phyloP scores from a whole-genome alignment of 2,797 vertebrate species.

The Sebastolobus alascanus region DNA sequence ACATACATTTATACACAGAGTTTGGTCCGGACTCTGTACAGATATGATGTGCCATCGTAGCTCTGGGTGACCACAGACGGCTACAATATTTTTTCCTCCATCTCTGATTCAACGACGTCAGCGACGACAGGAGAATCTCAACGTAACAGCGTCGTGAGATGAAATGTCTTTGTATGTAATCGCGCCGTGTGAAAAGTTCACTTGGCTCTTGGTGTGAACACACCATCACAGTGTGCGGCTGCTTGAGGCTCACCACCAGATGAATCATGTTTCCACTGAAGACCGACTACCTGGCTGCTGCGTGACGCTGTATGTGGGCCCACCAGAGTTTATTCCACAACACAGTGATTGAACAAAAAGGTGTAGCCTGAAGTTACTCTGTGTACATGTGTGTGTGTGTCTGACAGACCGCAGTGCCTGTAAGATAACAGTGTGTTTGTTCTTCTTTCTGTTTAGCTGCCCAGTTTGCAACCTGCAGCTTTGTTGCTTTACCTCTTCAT shows the following conservation, averaged over 20 bases:
- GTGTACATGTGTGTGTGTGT: slow-evolving; percentile 57
- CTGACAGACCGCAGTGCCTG: slow-evolving; percentile 46
- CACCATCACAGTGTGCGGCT: slow-evolving; percentile 4
- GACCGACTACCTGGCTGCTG: slow-evolving; percentile 34
- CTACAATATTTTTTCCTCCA: no score
- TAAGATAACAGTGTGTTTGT: slow-evolving; percentile 71
- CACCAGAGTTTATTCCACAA: slow-evolving; percentile 53
- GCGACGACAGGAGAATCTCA: no score
- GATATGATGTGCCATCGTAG: no score
- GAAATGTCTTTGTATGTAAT: no score
- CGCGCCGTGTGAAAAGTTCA: no score
- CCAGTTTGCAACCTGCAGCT: slow-evolving; percentile 73
- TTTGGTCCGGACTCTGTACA: no score
- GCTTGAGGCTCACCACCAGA: slow-evolving; percentile 49
- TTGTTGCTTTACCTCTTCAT: slow-evolving; percentile 59
- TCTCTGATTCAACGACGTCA: no score
- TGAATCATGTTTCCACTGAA: slow-evolving; percentile 55
- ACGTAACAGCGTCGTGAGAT: no score
- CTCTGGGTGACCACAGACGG: no score
- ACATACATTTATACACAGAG: no score
- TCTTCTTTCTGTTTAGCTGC: slow-evolving; percentile 63
- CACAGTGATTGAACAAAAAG: slow-evolving; percentile 56
- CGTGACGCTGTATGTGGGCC: slow-evolving; percentile 40
- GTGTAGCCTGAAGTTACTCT: slow-evolving; percentile 69
- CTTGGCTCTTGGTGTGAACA: no score